Conservation (phyloP, 64 coral and sea anemone genomes). For the Exaiptasia diaphana region DNA sequence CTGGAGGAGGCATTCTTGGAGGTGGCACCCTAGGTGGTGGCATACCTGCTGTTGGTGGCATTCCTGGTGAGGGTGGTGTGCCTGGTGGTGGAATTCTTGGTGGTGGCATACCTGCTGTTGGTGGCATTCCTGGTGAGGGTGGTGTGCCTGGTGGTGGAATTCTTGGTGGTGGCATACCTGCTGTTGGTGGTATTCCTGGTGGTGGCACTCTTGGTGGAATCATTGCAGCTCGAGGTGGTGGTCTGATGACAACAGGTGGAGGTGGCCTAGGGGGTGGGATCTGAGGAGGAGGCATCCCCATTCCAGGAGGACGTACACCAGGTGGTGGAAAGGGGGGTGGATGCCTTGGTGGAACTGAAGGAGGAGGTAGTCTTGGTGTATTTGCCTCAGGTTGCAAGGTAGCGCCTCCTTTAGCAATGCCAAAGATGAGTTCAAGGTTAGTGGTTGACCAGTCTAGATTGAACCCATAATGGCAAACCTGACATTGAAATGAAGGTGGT, state of each 20-base stretch:
- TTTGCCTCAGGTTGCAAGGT: background rate
- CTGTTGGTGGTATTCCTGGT: background rate
- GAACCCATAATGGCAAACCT: constrained; percentile 84
- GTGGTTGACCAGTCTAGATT: constrained; percentile 95
- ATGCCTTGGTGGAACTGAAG: background rate
- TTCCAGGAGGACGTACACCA: background rate
- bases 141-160: background rate
- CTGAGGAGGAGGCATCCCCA: background rate
- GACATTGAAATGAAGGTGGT: constrained; percentile 94
- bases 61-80: background rate
- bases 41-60: background rate
- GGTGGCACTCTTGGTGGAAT: background rate
- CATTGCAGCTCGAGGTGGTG: background rate
- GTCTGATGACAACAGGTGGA: background rate
- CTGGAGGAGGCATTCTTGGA: background rate
- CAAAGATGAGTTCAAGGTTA: constrained; percentile 91
- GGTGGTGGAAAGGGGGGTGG: background rate
- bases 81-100: background rate
- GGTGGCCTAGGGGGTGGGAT: constrained; percentile 9
- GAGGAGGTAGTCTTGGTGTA: background rate
- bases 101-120: no score
- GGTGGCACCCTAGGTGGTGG: background rate
- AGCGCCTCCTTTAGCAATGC: background rate
- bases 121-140: background rate
- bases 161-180: background rate